A percentile compares a stretch with the other conserved stretches of the same genome.
phyloP scores from a whole-genome alignment of 2,797 vertebrate genomes.

The Sus cebifrons region DNA sequence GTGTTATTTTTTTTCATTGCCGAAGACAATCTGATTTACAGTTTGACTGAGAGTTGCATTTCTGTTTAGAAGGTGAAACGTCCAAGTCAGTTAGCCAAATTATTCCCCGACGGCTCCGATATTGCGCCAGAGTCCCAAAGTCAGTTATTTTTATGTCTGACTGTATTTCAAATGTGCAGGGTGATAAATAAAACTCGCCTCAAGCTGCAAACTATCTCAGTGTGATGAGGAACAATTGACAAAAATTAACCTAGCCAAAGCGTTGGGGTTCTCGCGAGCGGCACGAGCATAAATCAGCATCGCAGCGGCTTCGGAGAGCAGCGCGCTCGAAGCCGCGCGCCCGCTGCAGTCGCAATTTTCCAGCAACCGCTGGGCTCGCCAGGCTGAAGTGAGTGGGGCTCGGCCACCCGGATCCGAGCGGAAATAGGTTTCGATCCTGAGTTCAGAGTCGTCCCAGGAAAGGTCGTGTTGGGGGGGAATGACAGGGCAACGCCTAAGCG shows the following conservation, averaged over 20 bases:
- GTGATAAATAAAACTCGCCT: slow-evolving; percentile 83
- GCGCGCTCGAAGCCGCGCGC: neutral
- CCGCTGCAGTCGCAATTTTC: rapidly evolving
- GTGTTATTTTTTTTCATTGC: neutral
- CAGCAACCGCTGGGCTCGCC: rapidly evolving
- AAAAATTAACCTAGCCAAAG: slow-evolving; percentile 81
- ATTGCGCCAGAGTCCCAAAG: slow-evolving; percentile 80
- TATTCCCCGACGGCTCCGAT: slow-evolving; percentile 83
- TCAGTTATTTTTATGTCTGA: slow-evolving; percentile 85
- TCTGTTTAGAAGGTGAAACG: slow-evolving; percentile 86
- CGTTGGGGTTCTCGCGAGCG: slow-evolving; percentile 12
- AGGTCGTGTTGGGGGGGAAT: neutral
- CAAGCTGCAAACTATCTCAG: slow-evolving; percentile 79
- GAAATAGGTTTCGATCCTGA: neutral
- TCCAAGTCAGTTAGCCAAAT: slow-evolving; percentile 86
- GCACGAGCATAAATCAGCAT: slow-evolving; percentile 65
- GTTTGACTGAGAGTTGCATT: slow-evolving; percentile 82
- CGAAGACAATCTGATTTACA: slow-evolving; percentile 87
- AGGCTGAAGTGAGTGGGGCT: neutral
- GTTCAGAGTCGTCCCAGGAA: slow-evolving; percentile 31
- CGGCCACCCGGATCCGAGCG: rapidly evolving
- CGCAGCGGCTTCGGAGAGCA: neutral
- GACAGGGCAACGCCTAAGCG: neutral
- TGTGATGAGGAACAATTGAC: slow-evolving; percentile 79
- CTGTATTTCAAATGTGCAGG: slow-evolving; percentile 83